Conservation (phyloP, 2,113 vertebrate genomes). For the Motacilla alba region DNA sequence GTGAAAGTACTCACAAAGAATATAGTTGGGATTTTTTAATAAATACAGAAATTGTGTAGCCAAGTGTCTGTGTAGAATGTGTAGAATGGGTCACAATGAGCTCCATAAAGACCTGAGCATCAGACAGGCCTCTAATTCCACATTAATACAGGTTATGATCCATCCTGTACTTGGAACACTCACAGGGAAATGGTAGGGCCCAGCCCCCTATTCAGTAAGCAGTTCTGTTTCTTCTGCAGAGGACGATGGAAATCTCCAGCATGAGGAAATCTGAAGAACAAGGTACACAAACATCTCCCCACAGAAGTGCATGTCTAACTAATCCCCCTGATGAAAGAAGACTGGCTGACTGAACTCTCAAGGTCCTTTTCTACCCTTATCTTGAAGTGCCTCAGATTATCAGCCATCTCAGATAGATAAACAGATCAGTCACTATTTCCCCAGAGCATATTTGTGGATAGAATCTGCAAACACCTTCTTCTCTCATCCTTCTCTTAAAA, state of each 20-base stretch:
- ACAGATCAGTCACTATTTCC: not conserved
- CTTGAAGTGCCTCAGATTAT: not conserved
- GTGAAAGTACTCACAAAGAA: not conserved
- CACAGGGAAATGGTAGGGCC: not conserved
- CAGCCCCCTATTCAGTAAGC: not conserved
- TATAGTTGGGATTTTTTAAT: rapidly evolving
- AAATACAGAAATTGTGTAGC: not conserved
- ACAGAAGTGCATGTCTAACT: not conserved
- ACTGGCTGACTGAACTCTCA: not conserved
- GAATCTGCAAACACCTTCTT: not conserved
- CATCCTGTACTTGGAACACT: not conserved
- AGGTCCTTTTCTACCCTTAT: slow-evolving; percentile 17
- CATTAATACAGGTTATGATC: not conserved
- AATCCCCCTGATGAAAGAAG: not conserved
- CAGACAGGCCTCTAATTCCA: not conserved
- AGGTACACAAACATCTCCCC: slow-evolving; percentile 3
- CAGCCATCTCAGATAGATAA: not conserved
- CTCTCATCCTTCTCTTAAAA: not conserved
- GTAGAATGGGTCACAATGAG: not conserved
- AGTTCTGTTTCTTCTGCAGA: not conserved
- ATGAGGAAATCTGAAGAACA: not conserved
- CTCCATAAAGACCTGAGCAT: not conserved
- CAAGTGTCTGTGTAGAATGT: not conserved
- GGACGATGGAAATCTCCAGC: not conserved
- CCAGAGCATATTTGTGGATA: not conserved